A percentile compares a stretch with the other conserved stretches of the same genome.
phyloP scores from a whole-genome alignment of 2,888 invertebrate genomes.

The Augiades crinisus region DNA sequence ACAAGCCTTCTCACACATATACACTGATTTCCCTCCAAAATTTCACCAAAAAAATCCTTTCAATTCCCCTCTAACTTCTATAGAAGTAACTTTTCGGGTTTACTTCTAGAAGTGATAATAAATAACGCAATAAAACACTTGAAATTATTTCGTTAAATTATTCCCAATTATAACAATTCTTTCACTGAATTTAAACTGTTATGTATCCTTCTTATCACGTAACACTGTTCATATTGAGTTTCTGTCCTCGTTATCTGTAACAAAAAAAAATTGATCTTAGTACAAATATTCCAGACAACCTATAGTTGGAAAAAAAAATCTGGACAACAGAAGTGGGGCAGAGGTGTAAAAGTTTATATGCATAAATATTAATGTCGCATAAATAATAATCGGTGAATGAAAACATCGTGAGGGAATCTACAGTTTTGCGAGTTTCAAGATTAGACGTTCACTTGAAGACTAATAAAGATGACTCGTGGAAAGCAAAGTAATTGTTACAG shows the following conservation, averaged over 20 bases:
- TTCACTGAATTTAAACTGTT: neutral
- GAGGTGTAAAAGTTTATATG: no score
- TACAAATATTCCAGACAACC: no score
- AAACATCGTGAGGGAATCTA: no score
- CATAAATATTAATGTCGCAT: no score
- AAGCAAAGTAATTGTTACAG: no score
- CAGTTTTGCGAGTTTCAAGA: conserved; percentile 4
- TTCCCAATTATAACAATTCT: neutral
- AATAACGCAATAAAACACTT: neutral
- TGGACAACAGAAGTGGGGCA: no score
- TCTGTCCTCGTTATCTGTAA: conserved; percentile 15
- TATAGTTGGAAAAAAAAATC: no score
- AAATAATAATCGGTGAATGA: no score
- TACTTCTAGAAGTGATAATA: neutral
- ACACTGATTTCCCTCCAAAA: conserved; percentile 36
- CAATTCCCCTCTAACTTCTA: conserved; percentile 12
- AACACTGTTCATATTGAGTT: conserved; percentile 17
- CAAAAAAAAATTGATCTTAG: conserved; percentile 1
- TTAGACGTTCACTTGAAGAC: conserved; percentile 7
- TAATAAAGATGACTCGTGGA: conserved; percentile 4
- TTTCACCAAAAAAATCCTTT: conserved; percentile 24
- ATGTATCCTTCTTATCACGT: no score
- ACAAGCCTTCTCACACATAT: conserved; percentile 64
- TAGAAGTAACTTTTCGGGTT: conserved; percentile 7
- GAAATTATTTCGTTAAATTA: neutral